Evolutionary conservation across 2,888 invertebrate species (phyloP), one percentile per base, ranked within the genome.

Genomic region (Andricus curvator): DNA sequence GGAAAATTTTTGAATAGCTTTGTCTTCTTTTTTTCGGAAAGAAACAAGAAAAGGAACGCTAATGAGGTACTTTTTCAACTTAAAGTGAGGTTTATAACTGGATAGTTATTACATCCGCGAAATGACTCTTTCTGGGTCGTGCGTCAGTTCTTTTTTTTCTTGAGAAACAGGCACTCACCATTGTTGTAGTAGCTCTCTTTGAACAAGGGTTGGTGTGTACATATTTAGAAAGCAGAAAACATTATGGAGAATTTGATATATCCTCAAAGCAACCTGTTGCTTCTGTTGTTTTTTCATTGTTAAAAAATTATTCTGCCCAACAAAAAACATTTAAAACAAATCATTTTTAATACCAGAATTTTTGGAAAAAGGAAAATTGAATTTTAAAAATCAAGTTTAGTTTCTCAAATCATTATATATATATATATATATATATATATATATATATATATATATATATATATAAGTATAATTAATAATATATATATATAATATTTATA

Each of bases 61-160:
- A 70, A 70, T 70, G 51, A 51, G 51, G 29, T 11, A 22, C 51
- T 70, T 70, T 70, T 48, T 44, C n/a, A 51, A 51, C 29, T 51
- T 70, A 51, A 70, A 25, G 25, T 70, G 20, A 51, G 48, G 51
- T 51, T 70, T 70, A 20, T 70, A 70, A 70, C 29, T 70, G 5
- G 70, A 70, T 33, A 70, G 44, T 70, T 70, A 51, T 51, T 51
- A 29, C 33, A 70, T 70, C 20, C 15, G 51, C 9, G 22, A 51
- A 70, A 51, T 51, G 51, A 29, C 9, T 70, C 51, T 70, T 70
- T 70, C 70, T 70, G 20, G 70, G 51, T 70, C 70, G 70, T 51
- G 51, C 48, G 33, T 51, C 48, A 29, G 20, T 51, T 70, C 70
- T 29, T 48, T 56, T 51, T 8, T 8, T 60, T 22, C 11, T 20